phyloP scores from a whole-genome alignment of 2,888 invertebrate genomes.

The Trachelus stipa region DNA sequence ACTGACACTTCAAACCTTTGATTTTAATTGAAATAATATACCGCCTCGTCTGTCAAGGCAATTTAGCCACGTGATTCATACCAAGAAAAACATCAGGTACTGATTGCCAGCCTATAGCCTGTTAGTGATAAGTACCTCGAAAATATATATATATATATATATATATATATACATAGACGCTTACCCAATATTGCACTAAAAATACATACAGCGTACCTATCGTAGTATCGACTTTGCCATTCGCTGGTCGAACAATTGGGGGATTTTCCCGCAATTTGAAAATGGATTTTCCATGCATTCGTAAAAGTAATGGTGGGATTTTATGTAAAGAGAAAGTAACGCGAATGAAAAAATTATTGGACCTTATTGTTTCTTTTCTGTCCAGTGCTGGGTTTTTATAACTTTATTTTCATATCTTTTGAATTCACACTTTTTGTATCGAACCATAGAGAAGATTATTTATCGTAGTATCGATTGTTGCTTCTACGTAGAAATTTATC shows the following conservation, averaged over 20 bases:
- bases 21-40: neutral
- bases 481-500: neutral
- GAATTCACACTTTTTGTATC: neutral
- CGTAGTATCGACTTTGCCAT: neutral
- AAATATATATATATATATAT: neutral
- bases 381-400: neutral
- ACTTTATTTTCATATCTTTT: neutral
- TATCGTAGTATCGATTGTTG: neutral
- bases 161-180: neutral
- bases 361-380: neutral
- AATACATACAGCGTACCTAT: neutral
- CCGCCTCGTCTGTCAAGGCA: neutral
- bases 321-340: neutral
- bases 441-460: neutral
- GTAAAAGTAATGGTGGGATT: neutral
- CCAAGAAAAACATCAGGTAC: neutral
- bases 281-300: neutral
- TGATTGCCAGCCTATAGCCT: neutral
- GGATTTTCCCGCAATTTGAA: neutral
- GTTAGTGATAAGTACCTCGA: neutral
- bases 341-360: neutral
- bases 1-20: neutral
- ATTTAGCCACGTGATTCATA: neutral
- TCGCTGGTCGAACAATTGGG: neutral
- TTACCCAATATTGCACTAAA: neutral